A percentile compares a stretch with the other conserved stretches of the same genome.
phyloP scores from a whole-genome alignment of 2,113 vertebrate species.

The Paraplagusia blochii region DNA sequence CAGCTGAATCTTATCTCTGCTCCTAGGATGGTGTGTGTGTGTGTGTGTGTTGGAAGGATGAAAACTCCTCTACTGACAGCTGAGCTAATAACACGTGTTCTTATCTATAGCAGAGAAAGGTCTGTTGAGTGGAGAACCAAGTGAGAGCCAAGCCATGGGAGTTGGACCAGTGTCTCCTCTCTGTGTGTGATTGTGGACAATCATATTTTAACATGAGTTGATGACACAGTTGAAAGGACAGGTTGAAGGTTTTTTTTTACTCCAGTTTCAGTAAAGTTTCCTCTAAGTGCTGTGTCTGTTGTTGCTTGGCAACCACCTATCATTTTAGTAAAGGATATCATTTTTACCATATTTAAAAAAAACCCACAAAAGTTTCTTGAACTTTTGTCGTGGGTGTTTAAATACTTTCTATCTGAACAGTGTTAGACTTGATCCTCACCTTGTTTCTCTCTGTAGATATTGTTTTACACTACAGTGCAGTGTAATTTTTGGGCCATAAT shows the following conservation, averaged over 20 bases:
- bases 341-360: conserved; percentile 31
- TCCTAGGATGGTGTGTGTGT: conserved; percentile 13
- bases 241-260: too few relatives aligned
- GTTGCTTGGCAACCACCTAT: conserved; percentile 64
- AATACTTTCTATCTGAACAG: conserved; percentile 3
- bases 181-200: too few relatives aligned
- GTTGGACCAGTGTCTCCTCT: too few relatives aligned
- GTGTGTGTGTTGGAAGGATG: conserved; percentile 8
- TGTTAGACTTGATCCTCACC: too few relatives aligned
- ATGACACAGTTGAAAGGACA: too few relatives aligned
- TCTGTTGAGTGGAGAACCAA: background rate
- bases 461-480: too few relatives aligned
- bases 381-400: conserved; percentile 53
- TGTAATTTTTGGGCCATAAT: too few relatives aligned
- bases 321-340: conserved; percentile 51
- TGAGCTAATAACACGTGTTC: conserved; percentile 47
- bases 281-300: conserved; percentile 35
- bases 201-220: conserved; percentile 28
- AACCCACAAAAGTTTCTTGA: conserved; percentile 54
- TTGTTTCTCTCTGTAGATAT: too few relatives aligned
- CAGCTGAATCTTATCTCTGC: conserved; percentile 23
- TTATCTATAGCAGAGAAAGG: conserved; percentile 40
- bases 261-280: too few relatives aligned
- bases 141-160: background rate
- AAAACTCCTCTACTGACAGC: conserved; percentile 42